phyloP scores from a whole-genome alignment of 2,888 invertebrate genomes.

The Pterostichus madidus region DNA sequence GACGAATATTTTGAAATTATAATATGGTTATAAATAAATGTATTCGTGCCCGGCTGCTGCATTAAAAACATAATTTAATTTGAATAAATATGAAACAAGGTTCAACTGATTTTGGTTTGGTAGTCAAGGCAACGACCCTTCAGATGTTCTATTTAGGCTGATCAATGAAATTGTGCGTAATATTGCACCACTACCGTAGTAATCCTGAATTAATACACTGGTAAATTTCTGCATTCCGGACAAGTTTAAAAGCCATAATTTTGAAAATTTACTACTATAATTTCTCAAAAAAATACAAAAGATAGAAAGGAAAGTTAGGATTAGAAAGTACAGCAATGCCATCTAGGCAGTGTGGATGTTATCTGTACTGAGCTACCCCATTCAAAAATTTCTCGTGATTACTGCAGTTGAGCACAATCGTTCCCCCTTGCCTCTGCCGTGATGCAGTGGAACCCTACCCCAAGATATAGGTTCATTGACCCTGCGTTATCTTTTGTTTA shows the following conservation, averaged over 20 bases:
- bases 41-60: neutral
- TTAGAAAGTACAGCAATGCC: conserved; percentile 59
- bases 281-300: neutral
- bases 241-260: neutral
- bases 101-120: conserved; percentile 24
- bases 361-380: conserved; percentile 40
- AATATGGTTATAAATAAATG: neutral
- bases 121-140: conserved; percentile 49
- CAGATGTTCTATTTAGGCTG: conserved; percentile 23
- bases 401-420: conserved; percentile 24
- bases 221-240: neutral
- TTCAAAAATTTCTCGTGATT: conserved; percentile 54
- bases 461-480: conserved; percentile 52
- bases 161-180: conserved; percentile 54
- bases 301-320: conserved; percentile 25
- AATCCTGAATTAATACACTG: neutral
- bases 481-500: conserved; percentile 45
- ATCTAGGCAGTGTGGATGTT: conserved; percentile 47
- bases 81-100: conserved; percentile 40
- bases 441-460: conserved; percentile 59
- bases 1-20: neutral
- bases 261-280: neutral
- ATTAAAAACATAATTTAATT: conserved; percentile 30
- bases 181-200: conserved; percentile 13
- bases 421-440: conserved; percentile 27